Percentiles rank a stretch among this genome's conserved stretches.
Evolutionary conservation across 2,888 invertebrate genomes (phyloP).

Genomic region (Ametastegia equiseti): DNA sequence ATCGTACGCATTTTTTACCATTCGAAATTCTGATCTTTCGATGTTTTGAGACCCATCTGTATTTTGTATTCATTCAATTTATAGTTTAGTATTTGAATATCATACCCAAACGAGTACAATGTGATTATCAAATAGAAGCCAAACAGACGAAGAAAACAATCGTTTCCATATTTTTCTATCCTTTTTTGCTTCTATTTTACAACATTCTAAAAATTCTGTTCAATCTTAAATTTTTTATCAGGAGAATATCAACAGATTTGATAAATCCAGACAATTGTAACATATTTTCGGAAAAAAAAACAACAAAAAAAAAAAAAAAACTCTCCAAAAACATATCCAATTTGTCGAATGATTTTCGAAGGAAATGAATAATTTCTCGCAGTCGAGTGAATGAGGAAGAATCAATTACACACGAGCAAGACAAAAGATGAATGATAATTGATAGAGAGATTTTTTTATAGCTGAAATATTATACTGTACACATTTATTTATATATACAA

Average conservation of each 20-base stretch:
- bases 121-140: neutral
- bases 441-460: neutral
- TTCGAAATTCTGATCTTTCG: too few relatives aligned
- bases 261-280: neutral
- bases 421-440: neutral
- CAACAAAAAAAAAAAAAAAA: neutral
- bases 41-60: too few relatives aligned
- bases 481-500: constrained; percentile 57
- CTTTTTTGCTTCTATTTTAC: neutral
- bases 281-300: too few relatives aligned
- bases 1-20: too few relatives aligned
- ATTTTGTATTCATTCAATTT: too few relatives aligned
- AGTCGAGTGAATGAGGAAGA: neutral
- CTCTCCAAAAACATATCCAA: neutral
- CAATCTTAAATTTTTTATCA: too few relatives aligned
- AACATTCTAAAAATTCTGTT: neutral
- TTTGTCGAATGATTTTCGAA: neutral
- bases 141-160: neutral
- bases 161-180: neutral
- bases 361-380: neutral
- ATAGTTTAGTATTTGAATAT: neutral
- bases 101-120: neutral
- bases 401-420: neutral
- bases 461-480: constrained; percentile 8
- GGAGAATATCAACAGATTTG: too few relatives aligned